A percentile compares a stretch with the other conserved stretches of the same genome.
These are phyloP conservation scores for Cryptotermes secundus DNA, from an alignment of 1,140 invertebrate species.

Conservation along the genomic window DNA sequence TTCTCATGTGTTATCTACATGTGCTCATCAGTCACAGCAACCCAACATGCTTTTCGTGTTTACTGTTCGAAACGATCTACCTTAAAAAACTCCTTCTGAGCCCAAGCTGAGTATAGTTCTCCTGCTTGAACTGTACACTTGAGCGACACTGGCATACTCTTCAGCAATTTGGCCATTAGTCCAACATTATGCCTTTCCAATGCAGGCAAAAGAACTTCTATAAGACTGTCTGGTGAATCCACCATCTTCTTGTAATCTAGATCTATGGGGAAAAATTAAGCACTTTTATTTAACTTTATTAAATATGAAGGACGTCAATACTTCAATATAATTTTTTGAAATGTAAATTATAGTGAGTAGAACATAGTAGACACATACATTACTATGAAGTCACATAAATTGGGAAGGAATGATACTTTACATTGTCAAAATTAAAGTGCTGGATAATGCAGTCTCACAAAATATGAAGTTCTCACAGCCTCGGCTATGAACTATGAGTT, in stretches of 20 bases:
- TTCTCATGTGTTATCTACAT: no score
- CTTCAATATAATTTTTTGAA: no score
- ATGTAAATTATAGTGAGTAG: not conserved
- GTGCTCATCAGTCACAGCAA: no score
- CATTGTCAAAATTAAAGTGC: not conserved
- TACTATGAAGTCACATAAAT: not conserved
- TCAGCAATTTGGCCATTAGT: slow-evolving; percentile 35
- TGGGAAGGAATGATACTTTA: not conserved
- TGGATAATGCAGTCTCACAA: not conserved
- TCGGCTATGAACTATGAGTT: no score
- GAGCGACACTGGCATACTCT: slow-evolving; percentile 31
- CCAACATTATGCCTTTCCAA: slow-evolving; percentile 33
- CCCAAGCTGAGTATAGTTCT: slow-evolving; percentile 30
- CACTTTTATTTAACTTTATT: not conserved
- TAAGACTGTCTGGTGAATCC: slow-evolving; percentile 11
- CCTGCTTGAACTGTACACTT: slow-evolving; percentile 22
- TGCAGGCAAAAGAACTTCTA: slow-evolving; percentile 32
- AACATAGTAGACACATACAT: no score
- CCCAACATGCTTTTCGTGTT: no score
- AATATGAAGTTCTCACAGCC: no score
- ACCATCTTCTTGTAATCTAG: slow-evolving; percentile 36
- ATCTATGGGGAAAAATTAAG: slow-evolving; percentile 23
- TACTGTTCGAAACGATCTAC: not conserved
- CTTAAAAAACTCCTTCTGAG: slow-evolving; percentile 32
- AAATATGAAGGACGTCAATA: not conserved